Percentiles rank a stretch among this genome's conserved stretches.
These are phyloP conservation scores for Petrolisthes manimaculis DNA, from an alignment of 2,888 invertebrate species.

Conservation along the genomic window DNA sequence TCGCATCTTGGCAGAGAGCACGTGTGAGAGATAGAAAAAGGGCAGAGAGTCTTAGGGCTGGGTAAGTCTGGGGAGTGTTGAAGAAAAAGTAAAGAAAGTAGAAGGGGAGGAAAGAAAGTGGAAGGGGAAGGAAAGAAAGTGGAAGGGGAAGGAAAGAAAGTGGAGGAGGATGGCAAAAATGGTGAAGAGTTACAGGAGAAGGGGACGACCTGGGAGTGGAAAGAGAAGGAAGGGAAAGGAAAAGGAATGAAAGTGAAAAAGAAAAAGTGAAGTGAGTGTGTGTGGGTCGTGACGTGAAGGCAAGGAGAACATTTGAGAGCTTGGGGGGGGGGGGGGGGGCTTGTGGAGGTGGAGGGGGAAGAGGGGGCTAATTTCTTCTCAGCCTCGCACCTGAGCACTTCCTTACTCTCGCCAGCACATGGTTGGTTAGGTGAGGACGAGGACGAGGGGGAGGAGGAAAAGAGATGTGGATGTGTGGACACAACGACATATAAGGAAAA, in stretches of 20 bases:
- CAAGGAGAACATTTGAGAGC: neutral
- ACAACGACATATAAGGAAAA: too few species aligned
- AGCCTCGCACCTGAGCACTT: too few species aligned
- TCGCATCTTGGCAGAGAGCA: neutral
- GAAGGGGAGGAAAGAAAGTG: constrained; percentile 2
- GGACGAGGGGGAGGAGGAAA: too few species aligned
- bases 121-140: neutral
- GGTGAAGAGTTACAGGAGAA: neutral
- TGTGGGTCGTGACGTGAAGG: neutral
- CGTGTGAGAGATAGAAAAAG: neutral
- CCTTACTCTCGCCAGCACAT: too few species aligned
- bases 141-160: neutral
- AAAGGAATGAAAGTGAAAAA: neutral
- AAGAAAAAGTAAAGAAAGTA: neutral
- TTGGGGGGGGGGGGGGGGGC: neutral
- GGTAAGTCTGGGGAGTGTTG: neutral
- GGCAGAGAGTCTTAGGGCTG: neutral
- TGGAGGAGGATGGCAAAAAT: neutral
- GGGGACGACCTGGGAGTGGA: neutral
- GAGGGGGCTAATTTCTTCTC: neutral
- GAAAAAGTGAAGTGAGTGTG: neutral
- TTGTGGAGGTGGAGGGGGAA: neutral
- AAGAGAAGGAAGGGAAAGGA: neutral
- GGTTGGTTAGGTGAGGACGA: too few species aligned
- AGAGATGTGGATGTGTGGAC: too few species aligned